Evolutionary conservation across 2,113 vertebrate species (phyloP), one percentile per base, ranked within the genome.

Genomic region (Ammospiza caudacuta): DNA sequence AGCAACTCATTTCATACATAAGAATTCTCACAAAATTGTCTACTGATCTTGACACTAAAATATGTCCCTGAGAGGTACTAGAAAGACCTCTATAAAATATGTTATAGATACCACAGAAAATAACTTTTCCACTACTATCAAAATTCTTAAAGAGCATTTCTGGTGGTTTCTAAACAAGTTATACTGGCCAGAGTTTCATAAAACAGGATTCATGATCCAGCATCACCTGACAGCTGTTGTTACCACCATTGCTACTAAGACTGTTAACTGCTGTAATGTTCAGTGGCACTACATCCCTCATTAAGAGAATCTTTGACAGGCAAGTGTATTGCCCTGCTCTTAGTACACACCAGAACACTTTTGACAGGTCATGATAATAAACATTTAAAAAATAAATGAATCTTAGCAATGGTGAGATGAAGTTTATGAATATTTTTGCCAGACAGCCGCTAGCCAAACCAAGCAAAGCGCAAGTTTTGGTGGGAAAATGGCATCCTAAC

Each of bases 151-250:
- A 79, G 78, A 91, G 15, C 22, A 61, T 89, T 95, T 88, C 89
- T 91, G 64, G 72, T 31, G n/a, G 43, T 58, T 33, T 91, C 33
- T 54, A 89, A 92, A 82, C 3, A 17, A 76, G 74, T 74, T 92
- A 67, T 29, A 69, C 15, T 27, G 29, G 10, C 35, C 83, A 92
- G 64, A 77, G 43, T 69, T 94, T 69, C 41, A 69, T 61, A 89
- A 91, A 87, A 87, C 13, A 87, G 39, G 47, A 91, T 90, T 90
- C 78, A 79, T 49, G 28, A 79, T 80, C 63, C 51, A 83, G 66
- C 54, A 72, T 27, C 82, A 94, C 58, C 78, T 93, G 90, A 92
- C 90, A 94, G 82, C 70, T 90, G 83, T 63, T 83, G 43, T 68
- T 82, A 84, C 35, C 49, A 85, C 29, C 35, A 57, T 8, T 72